Percentiles rank a stretch among this genome's conserved stretches.
Evolutionary conservation across 2,888 invertebrate species (phyloP).

Genomic region (Drosophila borborema): DNA sequence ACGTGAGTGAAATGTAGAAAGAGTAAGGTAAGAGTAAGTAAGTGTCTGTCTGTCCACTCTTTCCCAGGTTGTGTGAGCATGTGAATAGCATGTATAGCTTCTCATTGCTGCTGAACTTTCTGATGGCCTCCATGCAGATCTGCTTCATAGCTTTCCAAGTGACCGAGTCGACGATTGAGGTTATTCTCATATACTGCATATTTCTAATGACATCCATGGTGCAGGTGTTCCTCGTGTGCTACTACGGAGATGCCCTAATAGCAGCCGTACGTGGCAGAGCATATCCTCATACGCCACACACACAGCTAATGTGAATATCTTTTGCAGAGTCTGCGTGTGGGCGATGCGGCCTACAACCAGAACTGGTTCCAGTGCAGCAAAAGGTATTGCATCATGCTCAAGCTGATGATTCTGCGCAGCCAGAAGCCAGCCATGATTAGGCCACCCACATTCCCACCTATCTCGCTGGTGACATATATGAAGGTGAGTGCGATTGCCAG

Average conservation of each 20-base stretch:
- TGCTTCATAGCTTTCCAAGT: conserved; percentile 83
- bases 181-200: conserved; percentile 75
- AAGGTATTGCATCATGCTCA: conserved; percentile 67
- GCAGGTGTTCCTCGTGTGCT: conserved; percentile 82
- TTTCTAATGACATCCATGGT: conserved; percentile 78
- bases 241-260: conserved; percentile 79
- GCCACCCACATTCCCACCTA: conserved; percentile 80
- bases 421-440: conserved; percentile 77
- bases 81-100: conserved; percentile 68
- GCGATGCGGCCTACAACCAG: conserved; percentile 79
- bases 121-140: conserved; percentile 81
- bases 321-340: conserved; percentile 73
- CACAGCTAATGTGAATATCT: neutral
- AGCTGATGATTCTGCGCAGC: conserved; percentile 74
- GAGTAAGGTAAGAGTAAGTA: neutral
- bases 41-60: neutral
- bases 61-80: conserved; percentile 69
- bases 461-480: conserved; percentile 80
- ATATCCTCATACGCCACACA: neutral
- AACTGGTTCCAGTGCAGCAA: conserved; percentile 76
- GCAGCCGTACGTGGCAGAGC: conserved; percentile 61
- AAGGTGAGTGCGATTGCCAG: conserved; percentile 54
- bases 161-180: conserved; percentile 73
- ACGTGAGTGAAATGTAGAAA: conserved; percentile 54
- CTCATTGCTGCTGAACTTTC: conserved; percentile 81